Base-by-base conservation (phyloP, 2,888 invertebrate species). In the Slavum lentiscoides region DNA sequence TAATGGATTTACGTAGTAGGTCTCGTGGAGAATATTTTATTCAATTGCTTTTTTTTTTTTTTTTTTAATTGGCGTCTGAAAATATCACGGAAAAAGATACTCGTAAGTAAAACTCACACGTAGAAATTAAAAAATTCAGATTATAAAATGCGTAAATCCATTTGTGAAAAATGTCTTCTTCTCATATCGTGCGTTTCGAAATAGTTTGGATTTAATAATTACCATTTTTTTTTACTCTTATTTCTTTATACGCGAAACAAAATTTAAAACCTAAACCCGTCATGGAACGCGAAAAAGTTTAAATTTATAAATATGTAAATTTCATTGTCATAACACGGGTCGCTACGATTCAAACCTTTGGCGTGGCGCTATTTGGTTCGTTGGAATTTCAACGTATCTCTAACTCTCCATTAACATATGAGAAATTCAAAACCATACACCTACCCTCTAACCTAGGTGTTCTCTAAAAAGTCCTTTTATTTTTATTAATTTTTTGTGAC, bases 291-390 rank as follows among this genome's bases (percentile, higher is more conserved):
- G 5, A 55, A 69, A 53, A 55, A 55, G 55, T 69, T 55, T 19
- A 9, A 55, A 55, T 30, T 30, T 69, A 55, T 55, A 55, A 69
- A 37, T 69, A 69, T 55, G 69, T 30, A 55, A 69, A 69, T 69
- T 30, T 11, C 69, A 30, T 49, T 23, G 49, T 21, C 67, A 15
- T 49, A 67, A 49, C 49, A n/a, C n/a, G 69, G n/a, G 19, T 37
- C 55, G 37, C 69, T 55, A 69, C 9, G 30, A 55, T 37, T 55
- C 37, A 11, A 19, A 69, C 68, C 53, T 23, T 53, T 69, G 30
- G 68, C 30, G 17, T 3, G 19, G 30, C 17, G 30, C 53, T 53
- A 15, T 17, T 49, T 4, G 43, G 55, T 69, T 23, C 11, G 55
- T 69, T 23, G 11, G 55, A 0, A 37, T 9, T 30, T 30, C 4